These are phyloP conservation scores for Pachypanchax playfairii DNA, from an alignment of 2,113 vertebrate genomes.

Conservation along the genomic window DNA sequence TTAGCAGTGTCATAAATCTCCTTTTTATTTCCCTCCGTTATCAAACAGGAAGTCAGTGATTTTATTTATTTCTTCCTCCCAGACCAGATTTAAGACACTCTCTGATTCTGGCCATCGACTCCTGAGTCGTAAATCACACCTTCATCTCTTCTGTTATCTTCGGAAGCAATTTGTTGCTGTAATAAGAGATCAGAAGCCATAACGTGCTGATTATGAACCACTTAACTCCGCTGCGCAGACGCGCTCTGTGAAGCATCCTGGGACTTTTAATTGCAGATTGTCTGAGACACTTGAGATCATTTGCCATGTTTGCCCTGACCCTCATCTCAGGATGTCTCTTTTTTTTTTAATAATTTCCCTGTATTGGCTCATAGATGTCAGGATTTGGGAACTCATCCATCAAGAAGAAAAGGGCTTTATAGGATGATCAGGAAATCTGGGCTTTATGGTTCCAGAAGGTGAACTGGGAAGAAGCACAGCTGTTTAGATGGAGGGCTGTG, in stretches of 20 bases:
- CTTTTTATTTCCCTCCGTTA: slow-evolving; percentile 47
- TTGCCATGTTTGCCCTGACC: slow-evolving; percentile 38
- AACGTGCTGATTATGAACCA: slow-evolving; percentile 58
- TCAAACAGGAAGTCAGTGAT: not conserved
- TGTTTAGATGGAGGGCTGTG: slow-evolving; percentile 13
- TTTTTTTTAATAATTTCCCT: too few species aligned
- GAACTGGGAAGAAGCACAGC: not conserved
- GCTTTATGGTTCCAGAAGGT: not conserved
- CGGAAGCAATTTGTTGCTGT: slow-evolving; percentile 61
- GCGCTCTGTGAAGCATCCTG: slow-evolving; percentile 41
- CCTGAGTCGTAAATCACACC: slow-evolving; percentile 55
- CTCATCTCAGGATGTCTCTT: not conserved
- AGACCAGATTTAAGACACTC: slow-evolving; percentile 46
- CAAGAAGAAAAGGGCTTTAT: too few species aligned
- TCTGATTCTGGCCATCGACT: slow-evolving; percentile 38
- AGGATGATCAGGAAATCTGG: not conserved
- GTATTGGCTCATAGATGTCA: too few species aligned
- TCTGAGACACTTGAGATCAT: slow-evolving; percentile 50
- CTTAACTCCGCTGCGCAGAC: slow-evolving; percentile 46
- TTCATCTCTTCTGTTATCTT: slow-evolving; percentile 57
- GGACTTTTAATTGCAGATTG: slow-evolving; percentile 60
- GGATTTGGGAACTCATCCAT: too few species aligned
- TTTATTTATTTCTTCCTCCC: slow-evolving; percentile 48
- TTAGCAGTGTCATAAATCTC: slow-evolving; percentile 39
- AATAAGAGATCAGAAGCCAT: slow-evolving; percentile 61